These are phyloP conservation scores for Drosophila mauritiana DNA, from an alignment of 1,140 invertebrate species.

Conservation along the genomic window DNA sequence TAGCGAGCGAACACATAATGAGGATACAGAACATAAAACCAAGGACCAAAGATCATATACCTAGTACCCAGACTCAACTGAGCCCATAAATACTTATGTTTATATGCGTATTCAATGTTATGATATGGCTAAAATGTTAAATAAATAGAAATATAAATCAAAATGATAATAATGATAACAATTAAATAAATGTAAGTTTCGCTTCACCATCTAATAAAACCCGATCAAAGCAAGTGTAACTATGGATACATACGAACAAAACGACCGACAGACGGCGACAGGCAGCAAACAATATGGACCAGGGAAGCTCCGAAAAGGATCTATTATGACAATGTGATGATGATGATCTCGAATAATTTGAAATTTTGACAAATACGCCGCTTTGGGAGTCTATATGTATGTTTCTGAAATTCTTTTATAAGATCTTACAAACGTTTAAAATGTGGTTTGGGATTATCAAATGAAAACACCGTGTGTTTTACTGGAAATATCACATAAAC, in stretches of 20 bases:
- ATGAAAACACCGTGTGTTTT: not conserved
- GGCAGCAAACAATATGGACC: constrained; percentile 75
- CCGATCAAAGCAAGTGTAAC: constrained; percentile 11
- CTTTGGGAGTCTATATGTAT: not conserved
- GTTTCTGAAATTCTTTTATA: not conserved
- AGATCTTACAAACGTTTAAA: not conserved
- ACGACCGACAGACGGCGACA: constrained; percentile 58
- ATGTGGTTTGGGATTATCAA: too few relatives aligned
- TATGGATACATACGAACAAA: constrained; percentile 64
- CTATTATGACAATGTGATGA: not conserved
- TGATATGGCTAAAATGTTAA: constrained; percentile 9
- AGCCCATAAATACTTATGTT: constrained; percentile 10
- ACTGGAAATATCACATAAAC: not conserved
- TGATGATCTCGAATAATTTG: not conserved
- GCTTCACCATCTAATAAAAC: constrained; percentile 17
- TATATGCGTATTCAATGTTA: constrained; percentile 18
- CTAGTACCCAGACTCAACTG: constrained; percentile 8
- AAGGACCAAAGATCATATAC: constrained; percentile 41
- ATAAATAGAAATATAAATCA: constrained; percentile 4
- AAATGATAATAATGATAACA: constrained; percentile 5
- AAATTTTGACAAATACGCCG: not conserved
- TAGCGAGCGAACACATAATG: constrained; percentile 22
- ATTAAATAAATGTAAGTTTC: constrained; percentile 8
- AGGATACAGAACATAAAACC: constrained; percentile 44
- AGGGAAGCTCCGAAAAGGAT: constrained; percentile 10